phyloP scores from a whole-genome alignment of 2,113 vertebrate genomes.

The Emydura subglobosa region DNA sequence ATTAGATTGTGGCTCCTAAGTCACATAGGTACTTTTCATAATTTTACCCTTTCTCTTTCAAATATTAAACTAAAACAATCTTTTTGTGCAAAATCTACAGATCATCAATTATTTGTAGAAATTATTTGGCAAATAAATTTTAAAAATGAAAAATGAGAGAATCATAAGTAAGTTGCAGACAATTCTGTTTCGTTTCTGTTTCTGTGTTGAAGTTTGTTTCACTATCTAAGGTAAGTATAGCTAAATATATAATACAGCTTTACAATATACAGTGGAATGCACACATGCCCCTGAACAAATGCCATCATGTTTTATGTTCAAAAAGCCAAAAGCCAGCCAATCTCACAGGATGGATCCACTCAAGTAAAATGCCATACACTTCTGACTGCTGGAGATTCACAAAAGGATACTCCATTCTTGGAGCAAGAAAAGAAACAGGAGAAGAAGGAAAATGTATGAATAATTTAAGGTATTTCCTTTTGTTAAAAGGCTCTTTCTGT shows the following conservation, averaged over 20 bases:
- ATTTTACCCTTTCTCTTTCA: background rate
- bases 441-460: background rate
- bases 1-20: background rate
- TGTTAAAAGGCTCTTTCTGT: conserved; percentile 23
- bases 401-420: background rate
- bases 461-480: conserved; percentile 28
- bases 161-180: background rate
- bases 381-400: background rate
- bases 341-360: background rate
- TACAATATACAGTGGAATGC: background rate
- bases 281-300: background rate
- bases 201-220: background rate
- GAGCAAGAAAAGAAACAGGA: background rate
- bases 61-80: background rate
- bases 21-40: background rate
- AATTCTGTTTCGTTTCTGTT: background rate
- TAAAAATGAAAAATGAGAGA: background rate
- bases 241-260: background rate
- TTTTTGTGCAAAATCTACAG: background rate
- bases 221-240: background rate
- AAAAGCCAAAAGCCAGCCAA: conserved; percentile 6
- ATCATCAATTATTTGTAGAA: background rate
- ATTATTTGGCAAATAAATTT: background rate
- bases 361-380: background rate
- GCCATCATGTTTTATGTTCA: background rate